Base-by-base conservation (phyloP, 2,888 invertebrate species). In the Euzophera pinguis region DNA sequence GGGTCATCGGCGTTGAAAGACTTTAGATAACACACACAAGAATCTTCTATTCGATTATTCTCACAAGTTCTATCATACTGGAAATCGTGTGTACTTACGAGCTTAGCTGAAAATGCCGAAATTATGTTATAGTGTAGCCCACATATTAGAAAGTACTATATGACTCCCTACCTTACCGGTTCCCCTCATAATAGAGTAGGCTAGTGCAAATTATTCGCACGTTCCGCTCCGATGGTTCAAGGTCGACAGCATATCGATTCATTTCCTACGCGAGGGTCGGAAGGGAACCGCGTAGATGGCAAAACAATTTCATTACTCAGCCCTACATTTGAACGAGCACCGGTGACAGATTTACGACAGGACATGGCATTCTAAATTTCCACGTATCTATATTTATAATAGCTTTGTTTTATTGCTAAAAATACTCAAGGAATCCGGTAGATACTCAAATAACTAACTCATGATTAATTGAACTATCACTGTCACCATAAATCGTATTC, bases 211-310 rank as follows among this genome's bases (percentile, higher is more conserved):
- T 77, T 75, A 78, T 75, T 76, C 60, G 70, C 73, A 65, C 65
- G 68, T 76, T 78, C 77, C 78, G 74, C 72, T 64, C 58, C 71
- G 71, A 69, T 69, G 71, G 71, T 76, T 79, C 85, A 86, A 85
- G 86, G 86, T 84, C 79, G 65, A 65, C 41, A n/a, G 29, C 14
- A 45, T 72, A 80, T 82, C 65, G 81, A 84, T 82, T 78, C 67
- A 57, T 62, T 65, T 69, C 59, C 57, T 57, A 63, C 52, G 54
- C 56, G 65, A 63, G 76, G 77, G 76, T 70, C 69, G 61, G 56
- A 56, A 58, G 48, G 55, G 47, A 22, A 47, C 39, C 57, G 52
- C 52, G 6, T 32, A 32, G 45, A 45, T 45, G 32, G 16, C 45
- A 45, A 45, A 45, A 45, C 45, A 45, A 45, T 45, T 45, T 32